Conservation (phyloP, 2,888 invertebrate genomes). For the Mimachlamys varia region DNA sequence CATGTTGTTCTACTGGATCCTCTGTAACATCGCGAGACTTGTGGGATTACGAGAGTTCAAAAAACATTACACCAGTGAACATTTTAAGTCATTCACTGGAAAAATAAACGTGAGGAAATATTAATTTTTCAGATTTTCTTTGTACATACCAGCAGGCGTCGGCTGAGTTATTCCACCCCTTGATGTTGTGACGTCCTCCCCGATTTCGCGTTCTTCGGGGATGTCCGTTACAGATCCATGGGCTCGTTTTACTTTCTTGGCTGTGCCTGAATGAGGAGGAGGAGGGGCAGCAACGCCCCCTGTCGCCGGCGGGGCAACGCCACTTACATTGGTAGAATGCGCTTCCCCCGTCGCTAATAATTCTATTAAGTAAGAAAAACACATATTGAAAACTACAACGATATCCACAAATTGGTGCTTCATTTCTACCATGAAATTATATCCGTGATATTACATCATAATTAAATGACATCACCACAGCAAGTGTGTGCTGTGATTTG, state of each 20-base stretch:
- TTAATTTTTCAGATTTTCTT: too few relatives aligned
- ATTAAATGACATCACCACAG: too few relatives aligned
- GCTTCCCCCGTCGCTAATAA: background rate
- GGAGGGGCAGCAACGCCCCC: background rate
- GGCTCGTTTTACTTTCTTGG: conserved; percentile 6
- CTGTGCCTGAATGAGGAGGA: background rate
- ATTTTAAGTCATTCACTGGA: too few relatives aligned
- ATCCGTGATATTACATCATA: too few relatives aligned
- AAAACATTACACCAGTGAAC: background rate
- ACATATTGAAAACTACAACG: too few relatives aligned
- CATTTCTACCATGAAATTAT: too few relatives aligned
- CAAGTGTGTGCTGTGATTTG: too few relatives aligned
- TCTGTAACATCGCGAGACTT: background rate
- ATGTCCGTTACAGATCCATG: conserved; percentile 38
- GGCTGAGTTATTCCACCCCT: conserved; percentile 41
- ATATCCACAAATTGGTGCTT: too few relatives aligned
- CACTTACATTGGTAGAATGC: background rate
- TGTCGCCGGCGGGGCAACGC: background rate
- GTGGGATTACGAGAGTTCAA: background rate
- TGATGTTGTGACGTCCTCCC: conserved; percentile 42
- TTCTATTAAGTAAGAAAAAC: background rate
- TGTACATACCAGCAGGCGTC: conserved; percentile 20
- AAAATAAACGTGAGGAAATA: background rate
- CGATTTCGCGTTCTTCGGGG: conserved; percentile 42
- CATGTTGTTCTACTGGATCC: background rate